These are phyloP conservation scores for Nipponia nippon DNA, from an alignment of 2,113 vertebrate species.

Conservation along the genomic window DNA sequence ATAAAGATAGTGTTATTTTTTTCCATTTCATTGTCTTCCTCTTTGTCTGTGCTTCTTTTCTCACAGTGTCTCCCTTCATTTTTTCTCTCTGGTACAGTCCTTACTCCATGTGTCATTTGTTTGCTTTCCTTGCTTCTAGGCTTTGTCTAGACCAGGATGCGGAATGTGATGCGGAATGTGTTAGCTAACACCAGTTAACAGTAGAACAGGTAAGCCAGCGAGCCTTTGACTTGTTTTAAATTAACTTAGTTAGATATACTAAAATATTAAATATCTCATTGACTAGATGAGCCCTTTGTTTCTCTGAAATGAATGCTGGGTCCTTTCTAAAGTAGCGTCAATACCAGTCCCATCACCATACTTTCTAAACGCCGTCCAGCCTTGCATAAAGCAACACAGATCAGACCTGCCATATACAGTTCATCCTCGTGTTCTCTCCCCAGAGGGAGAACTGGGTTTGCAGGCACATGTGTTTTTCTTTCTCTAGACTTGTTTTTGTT, in stretches of 20 bases:
- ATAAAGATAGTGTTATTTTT: neutral
- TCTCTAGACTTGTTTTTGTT: neutral
- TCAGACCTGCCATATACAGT: neutral
- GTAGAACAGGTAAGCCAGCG: neutral
- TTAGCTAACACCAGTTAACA: neutral
- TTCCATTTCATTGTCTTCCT: conserved; percentile 37
- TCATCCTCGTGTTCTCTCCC: neutral
- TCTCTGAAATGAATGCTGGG: neutral
- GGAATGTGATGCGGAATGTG: neutral
- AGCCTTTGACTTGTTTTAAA: neutral
- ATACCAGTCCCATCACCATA: neutral
- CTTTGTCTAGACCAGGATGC: neutral
- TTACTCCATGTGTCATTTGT: neutral
- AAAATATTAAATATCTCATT: neutral
- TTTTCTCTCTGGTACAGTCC: neutral
- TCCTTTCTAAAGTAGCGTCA: neutral
- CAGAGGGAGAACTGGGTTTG: neutral
- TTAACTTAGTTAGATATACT: neutral
- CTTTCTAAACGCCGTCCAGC: neutral
- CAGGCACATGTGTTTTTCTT: neutral
- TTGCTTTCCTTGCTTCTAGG: conserved; percentile 5
- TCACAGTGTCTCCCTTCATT: neutral
- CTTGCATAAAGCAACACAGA: neutral
- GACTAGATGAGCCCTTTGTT: neutral
- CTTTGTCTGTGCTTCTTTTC: neutral